phyloP scores from a whole-genome alignment of 2,888 invertebrate genomes.

The Spisula solida region DNA sequence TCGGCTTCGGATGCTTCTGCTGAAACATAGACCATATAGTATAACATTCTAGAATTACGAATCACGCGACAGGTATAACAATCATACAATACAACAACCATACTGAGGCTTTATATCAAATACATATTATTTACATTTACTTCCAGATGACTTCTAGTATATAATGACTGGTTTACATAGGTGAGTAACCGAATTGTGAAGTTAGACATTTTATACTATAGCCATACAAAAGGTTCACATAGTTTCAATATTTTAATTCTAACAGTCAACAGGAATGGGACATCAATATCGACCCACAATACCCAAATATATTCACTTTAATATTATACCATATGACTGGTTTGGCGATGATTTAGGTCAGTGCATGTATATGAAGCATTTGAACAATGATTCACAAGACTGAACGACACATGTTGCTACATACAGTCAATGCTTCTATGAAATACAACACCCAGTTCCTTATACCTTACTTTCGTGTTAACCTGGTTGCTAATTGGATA shows the following conservation, averaged over 20 bases:
- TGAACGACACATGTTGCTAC: not conserved
- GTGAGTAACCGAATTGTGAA: constrained; percentile 2
- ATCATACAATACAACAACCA: not conserved
- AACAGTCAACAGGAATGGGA: too few species aligned
- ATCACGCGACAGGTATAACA: not conserved
- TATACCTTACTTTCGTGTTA: constrained; percentile 8
- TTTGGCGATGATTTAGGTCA: not conserved
- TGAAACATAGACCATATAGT: not conserved
- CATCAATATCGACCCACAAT: not conserved
- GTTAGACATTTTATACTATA: not conserved
- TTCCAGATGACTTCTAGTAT: not conserved
- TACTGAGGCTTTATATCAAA: not conserved
- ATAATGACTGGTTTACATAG: not conserved
- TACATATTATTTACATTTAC: constrained; percentile 20
- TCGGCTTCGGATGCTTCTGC: constrained; percentile 88
- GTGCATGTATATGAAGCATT: not conserved
- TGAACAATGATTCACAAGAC: not conserved
- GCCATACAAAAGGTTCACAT: not conserved
- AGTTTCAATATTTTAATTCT: not conserved
- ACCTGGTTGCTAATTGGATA: not conserved
- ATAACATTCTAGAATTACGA: not conserved
- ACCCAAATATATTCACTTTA: not conserved
- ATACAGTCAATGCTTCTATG: not conserved
- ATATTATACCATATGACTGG: not conserved
- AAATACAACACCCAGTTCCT: not conserved